Evolutionary conservation across 2,113 vertebrate species (phyloP), one percentile per base, ranked within the genome.

Genomic region (Illadopsis cleaveri): DNA sequence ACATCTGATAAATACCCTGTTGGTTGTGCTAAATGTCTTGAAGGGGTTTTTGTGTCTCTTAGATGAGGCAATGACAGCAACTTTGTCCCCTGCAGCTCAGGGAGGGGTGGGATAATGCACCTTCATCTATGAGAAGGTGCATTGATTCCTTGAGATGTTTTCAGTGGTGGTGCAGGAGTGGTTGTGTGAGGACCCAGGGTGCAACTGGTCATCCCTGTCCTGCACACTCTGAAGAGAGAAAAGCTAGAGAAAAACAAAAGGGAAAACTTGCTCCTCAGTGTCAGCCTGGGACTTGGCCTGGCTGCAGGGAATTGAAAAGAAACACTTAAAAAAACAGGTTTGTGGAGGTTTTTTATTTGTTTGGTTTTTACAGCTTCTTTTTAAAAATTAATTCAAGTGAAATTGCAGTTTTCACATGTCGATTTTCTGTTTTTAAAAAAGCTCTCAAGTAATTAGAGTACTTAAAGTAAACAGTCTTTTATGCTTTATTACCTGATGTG

Each of bases 371-470:
- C 15, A 65, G 14, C n/a, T 77, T 79, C 18, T 47, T 66, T 93
- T 33, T 12, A 25, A 82, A 77, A 91, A 92, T 38, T 58, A 80
- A 70, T 90, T 73, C 30, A 79, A 92, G 58, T 65, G 5, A 91
- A 96, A 94, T 94, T 38, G 60, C 64, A 60, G 54, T 84, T 92
- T 91, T 95, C 83, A 42, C 73, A 50, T 83, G 64, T 65, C 5
- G 0, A 4, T 82, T 77, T 50, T 56, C 64, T 53, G 37, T 73
- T 78, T 91, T 61, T 40, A 47, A 77, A 96, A 98, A 97, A 98
- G 98, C 98, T 98, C 97, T 98, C 95, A 97, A 98, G 96, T 98
- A 97, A 98, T 98, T 98, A 97, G 78, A 35, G 56, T 54, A 45
- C 75, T 94, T 90, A 95, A 75, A 97, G 97, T 97, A 98, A 98